These are phyloP conservation scores for Leptodactylus fuscus DNA, from an alignment of 2,113 vertebrate genomes.

Conservation along the genomic window DNA sequence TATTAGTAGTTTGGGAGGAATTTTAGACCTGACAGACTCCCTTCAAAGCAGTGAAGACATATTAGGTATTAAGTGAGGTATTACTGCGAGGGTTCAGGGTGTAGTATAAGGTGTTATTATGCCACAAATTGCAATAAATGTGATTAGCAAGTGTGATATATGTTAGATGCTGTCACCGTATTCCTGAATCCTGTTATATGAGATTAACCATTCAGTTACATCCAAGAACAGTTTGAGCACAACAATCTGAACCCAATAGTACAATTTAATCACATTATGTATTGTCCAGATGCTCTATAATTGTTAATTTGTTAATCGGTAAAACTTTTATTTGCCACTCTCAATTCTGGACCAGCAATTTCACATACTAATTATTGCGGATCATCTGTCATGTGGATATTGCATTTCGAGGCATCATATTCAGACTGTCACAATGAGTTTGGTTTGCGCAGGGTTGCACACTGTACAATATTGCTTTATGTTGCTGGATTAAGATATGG, in stretches of 20 bases:
- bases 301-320: neutral
- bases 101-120: too few relatives aligned
- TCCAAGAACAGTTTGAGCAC: slow-evolving; percentile 3
- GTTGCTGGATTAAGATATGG: neutral
- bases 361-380: slow-evolving; percentile 14
- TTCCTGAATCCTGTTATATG: neutral
- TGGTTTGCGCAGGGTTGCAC: neutral
- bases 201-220: neutral
- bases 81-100: too few relatives aligned
- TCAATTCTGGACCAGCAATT: neutral
- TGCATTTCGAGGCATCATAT: neutral
- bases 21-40: too few relatives aligned
- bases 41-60: too few relatives aligned
- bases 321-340: neutral
- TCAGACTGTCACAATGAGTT: neutral
- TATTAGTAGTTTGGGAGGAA: too few relatives aligned
- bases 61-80: too few relatives aligned
- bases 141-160: too few relatives aligned
- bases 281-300: neutral
- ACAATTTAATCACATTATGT: neutral
- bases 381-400: slow-evolving; percentile 2
- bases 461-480: too few relatives aligned
- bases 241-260: neutral
- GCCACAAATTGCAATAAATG: too few relatives aligned
- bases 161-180: neutral